Evolutionary conservation across 1,140 invertebrate species (phyloP).

Genomic region (Heliconius melpomene): DNA sequence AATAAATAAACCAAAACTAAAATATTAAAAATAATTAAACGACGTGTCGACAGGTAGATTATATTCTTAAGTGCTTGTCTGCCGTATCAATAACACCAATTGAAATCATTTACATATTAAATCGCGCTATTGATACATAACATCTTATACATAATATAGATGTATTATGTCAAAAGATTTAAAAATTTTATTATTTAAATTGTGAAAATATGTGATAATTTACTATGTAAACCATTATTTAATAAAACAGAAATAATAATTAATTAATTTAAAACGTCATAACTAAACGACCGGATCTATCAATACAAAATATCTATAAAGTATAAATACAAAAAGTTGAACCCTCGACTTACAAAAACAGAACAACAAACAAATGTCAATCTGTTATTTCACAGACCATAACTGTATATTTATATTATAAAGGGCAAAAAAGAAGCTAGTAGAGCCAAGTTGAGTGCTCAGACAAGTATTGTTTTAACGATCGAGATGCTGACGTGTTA

Average conservation of each 20-base stretch:
- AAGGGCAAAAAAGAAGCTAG: slow-evolving; percentile 34
- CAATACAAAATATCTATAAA: background rate
- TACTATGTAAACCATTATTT: too few species aligned
- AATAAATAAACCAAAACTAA: too few species aligned
- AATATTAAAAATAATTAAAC: background rate
- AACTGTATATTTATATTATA: slow-evolving; percentile 19
- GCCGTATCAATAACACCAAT: background rate
- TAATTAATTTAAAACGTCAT: background rate
- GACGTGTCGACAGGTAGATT: background rate
- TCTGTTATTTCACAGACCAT: slow-evolving; percentile 8
- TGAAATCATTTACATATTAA: background rate
- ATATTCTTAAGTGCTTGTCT: background rate
- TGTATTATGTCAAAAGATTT: too few species aligned
- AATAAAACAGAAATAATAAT: background rate
- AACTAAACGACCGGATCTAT: background rate
- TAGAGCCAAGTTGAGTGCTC: slow-evolving; percentile 20
- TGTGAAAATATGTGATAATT: too few species aligned
- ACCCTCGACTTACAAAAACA: background rate
- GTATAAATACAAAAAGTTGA: background rate
- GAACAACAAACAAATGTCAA: slow-evolving; percentile 16
- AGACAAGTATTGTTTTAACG: slow-evolving; percentile 40
- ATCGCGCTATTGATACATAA: background rate
- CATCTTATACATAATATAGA: background rate
- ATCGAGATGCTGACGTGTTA: slow-evolving; percentile 37
- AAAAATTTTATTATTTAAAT: too few species aligned